Conservation (phyloP, 2,797 vertebrate genomes). For the Lepidocolaptes lacrymiger region DNA sequence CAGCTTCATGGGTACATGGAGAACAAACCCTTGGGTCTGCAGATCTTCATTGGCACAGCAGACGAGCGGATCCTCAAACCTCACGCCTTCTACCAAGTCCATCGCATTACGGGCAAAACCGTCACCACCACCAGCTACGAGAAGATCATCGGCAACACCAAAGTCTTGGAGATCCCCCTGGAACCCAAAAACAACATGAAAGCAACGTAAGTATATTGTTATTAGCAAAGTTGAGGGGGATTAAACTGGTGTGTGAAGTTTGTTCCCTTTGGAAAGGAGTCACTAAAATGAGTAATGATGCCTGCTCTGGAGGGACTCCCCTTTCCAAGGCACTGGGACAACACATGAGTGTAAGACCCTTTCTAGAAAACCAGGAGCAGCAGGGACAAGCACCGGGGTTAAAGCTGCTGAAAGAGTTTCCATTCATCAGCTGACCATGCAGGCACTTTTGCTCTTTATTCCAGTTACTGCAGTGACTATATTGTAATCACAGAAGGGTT, state of each 20-base stretch:
- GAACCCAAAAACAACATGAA: slow-evolving; percentile 99
- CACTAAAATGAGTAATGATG: neutral
- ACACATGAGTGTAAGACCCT: neutral
- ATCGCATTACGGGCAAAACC: slow-evolving; percentile 98
- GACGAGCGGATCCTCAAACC: slow-evolving; percentile 97
- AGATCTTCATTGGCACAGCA: slow-evolving; percentile 98
- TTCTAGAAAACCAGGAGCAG: neutral
- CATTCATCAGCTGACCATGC: neutral
- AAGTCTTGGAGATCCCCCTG: slow-evolving; percentile 94
- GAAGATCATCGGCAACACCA: slow-evolving; percentile 93
- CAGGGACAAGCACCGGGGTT: neutral
- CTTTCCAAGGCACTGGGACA: neutral
- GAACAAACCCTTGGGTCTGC: slow-evolving; percentile 92
- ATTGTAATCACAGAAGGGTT: neutral
- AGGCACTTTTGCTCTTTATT: neutral
- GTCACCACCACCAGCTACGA: slow-evolving; percentile 98
- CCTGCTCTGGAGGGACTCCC: neutral
- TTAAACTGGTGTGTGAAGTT: neutral
- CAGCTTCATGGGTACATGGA: slow-evolving; percentile 96
- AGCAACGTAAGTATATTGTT: slow-evolving; percentile 86
- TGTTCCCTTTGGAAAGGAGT: neutral
- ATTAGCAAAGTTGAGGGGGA: neutral
- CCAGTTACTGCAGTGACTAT: neutral
- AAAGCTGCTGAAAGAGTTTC: neutral
- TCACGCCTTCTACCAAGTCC: slow-evolving; percentile 98